phyloP scores from a whole-genome alignment of 2,113 vertebrate genomes.

The Colistium nudipinnis region DNA sequence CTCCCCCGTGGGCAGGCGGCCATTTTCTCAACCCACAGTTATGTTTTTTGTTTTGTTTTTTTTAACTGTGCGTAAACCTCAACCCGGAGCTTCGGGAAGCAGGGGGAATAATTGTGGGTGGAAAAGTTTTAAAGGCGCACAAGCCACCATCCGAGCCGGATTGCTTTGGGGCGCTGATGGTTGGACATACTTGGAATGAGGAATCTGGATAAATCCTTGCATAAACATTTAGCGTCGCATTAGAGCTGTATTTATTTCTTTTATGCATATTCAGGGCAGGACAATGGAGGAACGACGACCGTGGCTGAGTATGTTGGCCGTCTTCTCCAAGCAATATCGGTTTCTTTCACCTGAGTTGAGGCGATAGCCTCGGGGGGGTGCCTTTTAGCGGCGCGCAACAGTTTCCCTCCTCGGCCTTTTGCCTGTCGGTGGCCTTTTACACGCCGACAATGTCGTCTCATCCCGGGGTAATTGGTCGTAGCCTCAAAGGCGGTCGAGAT shows the following conservation, averaged over 20 bases:
- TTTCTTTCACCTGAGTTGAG: conserved; percentile 41
- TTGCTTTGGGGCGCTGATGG: neutral
- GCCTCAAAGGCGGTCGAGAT: conserved; percentile 62
- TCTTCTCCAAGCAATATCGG: conserved; percentile 36
- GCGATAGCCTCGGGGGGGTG: conserved; percentile 61
- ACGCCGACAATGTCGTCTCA: conserved; percentile 67
- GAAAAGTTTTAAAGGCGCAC: neutral
- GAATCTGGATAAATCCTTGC: conserved; percentile 20
- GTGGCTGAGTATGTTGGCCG: neutral
- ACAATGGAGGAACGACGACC: neutral
- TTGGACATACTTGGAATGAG: conserved; percentile 20
- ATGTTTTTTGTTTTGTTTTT: conserved; percentile 18
- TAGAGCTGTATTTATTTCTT: conserved; percentile 12
- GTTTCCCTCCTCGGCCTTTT: conserved; percentile 50
- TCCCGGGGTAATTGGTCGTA: conserved; percentile 67
- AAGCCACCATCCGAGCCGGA: conserved; percentile 1
- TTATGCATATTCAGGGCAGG: conserved; percentile 1
- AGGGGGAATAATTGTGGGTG: neutral
- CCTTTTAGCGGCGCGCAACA: conserved; percentile 50
- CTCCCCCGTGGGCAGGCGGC: conserved; percentile 11
- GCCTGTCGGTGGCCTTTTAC: conserved; percentile 65
- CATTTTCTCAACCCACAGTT: conserved; percentile 23
- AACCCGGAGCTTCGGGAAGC: conserved; percentile 15
- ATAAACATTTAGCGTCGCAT: neutral
- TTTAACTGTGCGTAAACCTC: neutral